These are phyloP conservation scores for Manis javanica DNA, from an alignment of 2,797 vertebrate genomes.

Conservation along the genomic window DNA sequence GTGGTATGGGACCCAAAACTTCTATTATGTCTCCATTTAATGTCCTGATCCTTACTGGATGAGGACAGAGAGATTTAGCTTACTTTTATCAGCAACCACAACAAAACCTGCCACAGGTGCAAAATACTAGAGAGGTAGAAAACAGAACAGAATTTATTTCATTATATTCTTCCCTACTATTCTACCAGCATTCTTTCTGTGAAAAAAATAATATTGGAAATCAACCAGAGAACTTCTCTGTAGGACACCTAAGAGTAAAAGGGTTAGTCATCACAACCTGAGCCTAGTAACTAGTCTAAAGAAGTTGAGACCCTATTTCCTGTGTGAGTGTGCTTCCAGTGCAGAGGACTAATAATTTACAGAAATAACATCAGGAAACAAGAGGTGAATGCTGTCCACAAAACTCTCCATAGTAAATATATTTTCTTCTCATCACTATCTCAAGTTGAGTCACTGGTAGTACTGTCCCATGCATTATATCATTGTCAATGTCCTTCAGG, in stretches of 20 bases:
- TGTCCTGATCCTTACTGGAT: not conserved
- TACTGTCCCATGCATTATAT: not conserved
- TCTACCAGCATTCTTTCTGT: slow-evolving; percentile 57
- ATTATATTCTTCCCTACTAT: slow-evolving; percentile 47
- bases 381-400: not conserved
- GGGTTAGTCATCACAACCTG: slow-evolving; percentile 52
- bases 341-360: slow-evolving; percentile 31
- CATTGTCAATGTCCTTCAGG: not conserved
- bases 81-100: slow-evolving; percentile 57
- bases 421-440: slow-evolving; percentile 24
- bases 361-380: slow-evolving; percentile 42
- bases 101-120: slow-evolving; percentile 1
- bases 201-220: slow-evolving; percentile 64
- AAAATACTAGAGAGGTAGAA: slow-evolving; percentile 45
- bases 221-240: slow-evolving; percentile 48
- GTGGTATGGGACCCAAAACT: not conserved
- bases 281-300: slow-evolving; percentile 59
- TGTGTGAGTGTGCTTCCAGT: not conserved
- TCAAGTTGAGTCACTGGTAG: not conserved
- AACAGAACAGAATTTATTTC: slow-evolving; percentile 33
- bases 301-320: not conserved
- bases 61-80: not conserved
- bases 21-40: not conserved
- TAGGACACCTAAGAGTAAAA: slow-evolving; percentile 17
- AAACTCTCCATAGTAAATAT: slow-evolving; percentile 36